Evolutionary conservation across 2,113 vertebrate genomes (phyloP), one percentile per base, ranked within the genome.

Genomic region (Bos indicus): DNA sequence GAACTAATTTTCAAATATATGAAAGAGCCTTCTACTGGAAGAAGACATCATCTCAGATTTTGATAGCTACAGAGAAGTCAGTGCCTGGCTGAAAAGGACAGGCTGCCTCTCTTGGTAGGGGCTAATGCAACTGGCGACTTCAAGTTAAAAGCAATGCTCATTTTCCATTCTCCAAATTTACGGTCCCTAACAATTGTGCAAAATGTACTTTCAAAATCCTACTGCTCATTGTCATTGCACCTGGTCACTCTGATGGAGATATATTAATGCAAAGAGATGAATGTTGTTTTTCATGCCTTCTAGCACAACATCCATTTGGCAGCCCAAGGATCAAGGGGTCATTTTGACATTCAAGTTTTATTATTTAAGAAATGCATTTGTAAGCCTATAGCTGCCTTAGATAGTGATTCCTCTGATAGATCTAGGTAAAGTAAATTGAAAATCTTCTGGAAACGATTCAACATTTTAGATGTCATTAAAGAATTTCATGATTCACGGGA

Each of bases 171-270:
- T 6, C 19, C 2, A 82, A 54, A 54, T 36, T 11, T 25, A 36
- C 0, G 0, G 26, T 4, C 19, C 19, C 21, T 83, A 54, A 36
- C 0, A 83, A 36, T 36, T 7, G 21, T 36, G 80, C 51, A 23
- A 54, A 82, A 36, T 83, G 21, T 83, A 25, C 33, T 54, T 83
- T 54, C 51, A 83, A 83, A 54, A 83, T 83, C 51, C n/a, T 54
- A 13, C 30, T 83, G 51, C 51, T 83, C 81, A 2, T 36, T 25
- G 12, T 36, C 33, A 83, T 5, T 36, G 51, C 81, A 36, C 33
- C 11, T 83, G 19, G 33, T 54, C 30, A 54, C 81, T 36, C 51
- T 36, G 51, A 36, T 25, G 12, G 33, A 82, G 51, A 54, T 14
- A 7, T 14, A 54, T 71, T 71, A 71, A 40, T 40, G 67, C 33